phyloP scores from a whole-genome alignment of 2,888 invertebrate genomes.

The Agriopis leucophaearia region DNA sequence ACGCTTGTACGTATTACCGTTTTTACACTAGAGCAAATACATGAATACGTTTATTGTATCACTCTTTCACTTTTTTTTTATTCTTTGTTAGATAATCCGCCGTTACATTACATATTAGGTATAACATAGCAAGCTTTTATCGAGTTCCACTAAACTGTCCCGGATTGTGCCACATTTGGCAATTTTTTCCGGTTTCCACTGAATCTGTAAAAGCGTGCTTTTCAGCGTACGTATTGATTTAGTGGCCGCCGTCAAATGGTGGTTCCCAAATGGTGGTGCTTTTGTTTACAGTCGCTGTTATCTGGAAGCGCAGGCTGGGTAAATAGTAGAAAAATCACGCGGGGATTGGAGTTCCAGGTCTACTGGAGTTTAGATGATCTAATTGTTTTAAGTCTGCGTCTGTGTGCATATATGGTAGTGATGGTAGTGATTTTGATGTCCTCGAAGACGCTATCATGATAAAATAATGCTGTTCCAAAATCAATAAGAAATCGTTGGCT shows the following conservation, averaged over 20 bases:
- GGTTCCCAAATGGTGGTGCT: conserved; percentile 26
- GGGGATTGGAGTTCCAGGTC: background rate
- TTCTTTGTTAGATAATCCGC: too few relatives aligned
- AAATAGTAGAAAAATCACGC: conserved; percentile 14
- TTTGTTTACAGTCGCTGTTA: conserved; percentile 34
- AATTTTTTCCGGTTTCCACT: conserved; percentile 14
- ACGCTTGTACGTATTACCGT: too few relatives aligned
- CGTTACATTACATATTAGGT: too few relatives aligned
- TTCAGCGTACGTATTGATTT: conserved; percentile 30
- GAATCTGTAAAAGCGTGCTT: conserved; percentile 19
- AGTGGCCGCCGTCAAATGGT: conserved; percentile 14
- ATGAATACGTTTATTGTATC: too few relatives aligned
- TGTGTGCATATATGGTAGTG: too few relatives aligned
- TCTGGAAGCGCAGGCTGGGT: conserved; percentile 16
- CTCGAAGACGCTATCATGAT: too few relatives aligned
- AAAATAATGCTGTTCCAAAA: too few relatives aligned
- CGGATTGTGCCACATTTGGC: conserved; percentile 7
- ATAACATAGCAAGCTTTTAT: background rate
- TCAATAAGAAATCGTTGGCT: too few relatives aligned
- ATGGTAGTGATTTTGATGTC: too few relatives aligned
- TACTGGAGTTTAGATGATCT: background rate
- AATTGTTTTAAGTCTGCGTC: background rate
- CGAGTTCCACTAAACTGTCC: background rate
- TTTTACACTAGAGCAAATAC: too few relatives aligned
- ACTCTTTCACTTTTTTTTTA: too few relatives aligned